Evolutionary conservation across 2,113 vertebrate species (phyloP).

Genomic region (Zapus hudsonius): DNA sequence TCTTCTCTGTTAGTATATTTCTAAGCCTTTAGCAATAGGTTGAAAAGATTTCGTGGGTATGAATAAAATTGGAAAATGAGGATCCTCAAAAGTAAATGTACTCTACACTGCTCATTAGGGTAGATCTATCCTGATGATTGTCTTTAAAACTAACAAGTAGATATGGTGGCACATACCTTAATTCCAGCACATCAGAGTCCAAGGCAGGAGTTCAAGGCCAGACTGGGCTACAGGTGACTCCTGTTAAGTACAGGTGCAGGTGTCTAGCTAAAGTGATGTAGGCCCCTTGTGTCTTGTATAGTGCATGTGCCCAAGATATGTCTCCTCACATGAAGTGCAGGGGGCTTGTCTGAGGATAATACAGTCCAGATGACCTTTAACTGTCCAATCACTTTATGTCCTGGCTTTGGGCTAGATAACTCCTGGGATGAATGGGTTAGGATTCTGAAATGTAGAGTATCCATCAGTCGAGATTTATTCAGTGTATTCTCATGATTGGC

Average conservation of each 20-base stretch:
- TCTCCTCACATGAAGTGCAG: not conserved
- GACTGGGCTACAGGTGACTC: too few relatives aligned
- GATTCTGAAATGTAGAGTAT: not conserved
- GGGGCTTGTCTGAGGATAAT: not conserved
- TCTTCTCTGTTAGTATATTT: not conserved
- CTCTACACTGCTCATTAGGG: not conserved
- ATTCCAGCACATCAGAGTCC: not conserved
- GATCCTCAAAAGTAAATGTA: conserved; percentile 16
- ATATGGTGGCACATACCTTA: not conserved
- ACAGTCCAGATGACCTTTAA: not conserved
- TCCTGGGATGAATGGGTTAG: not conserved
- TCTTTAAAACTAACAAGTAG: conserved; percentile 26
- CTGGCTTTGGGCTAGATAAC: not conserved
- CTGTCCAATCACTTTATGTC: not conserved
- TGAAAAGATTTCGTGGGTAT: not conserved
- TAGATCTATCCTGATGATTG: not conserved
- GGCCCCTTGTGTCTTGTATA: not conserved
- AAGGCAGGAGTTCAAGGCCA: not conserved
- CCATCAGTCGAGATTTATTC: not conserved
- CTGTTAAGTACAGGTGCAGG: not conserved
- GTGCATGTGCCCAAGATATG: too few relatives aligned
- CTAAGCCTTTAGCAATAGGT: not conserved
- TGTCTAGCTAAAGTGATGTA: not conserved
- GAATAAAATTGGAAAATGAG: conserved; percentile 41
- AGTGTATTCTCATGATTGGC: not conserved